phyloP scores from a whole-genome alignment of 2,888 invertebrate species.

The Eupithecia tripunctaria region DNA sequence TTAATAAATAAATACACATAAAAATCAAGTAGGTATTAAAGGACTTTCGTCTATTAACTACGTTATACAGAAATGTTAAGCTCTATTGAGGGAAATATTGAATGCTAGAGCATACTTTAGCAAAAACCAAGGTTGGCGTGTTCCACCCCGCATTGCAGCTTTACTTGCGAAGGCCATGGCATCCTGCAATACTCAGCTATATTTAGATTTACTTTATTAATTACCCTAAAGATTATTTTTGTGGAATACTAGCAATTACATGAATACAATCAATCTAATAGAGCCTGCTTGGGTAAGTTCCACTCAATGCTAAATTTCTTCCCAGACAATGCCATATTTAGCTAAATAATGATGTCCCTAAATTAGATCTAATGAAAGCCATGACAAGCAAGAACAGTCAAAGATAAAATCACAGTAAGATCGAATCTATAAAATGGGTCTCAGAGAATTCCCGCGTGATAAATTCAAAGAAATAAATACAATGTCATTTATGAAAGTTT shows the following conservation, averaged over 20 bases:
- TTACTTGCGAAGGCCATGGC: conserved; percentile 64
- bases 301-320: too few relatives aligned
- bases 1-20: too few relatives aligned
- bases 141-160: conserved; percentile 75
- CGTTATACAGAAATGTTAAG: not conserved
- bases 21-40: too few relatives aligned
- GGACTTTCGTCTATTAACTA: not conserved
- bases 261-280: not conserved
- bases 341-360: too few relatives aligned
- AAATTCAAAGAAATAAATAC: too few relatives aligned
- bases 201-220: conserved; percentile 45
- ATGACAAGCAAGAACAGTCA: too few relatives aligned
- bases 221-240: not conserved
- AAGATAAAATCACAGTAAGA: too few relatives aligned
- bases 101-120: conserved; percentile 42
- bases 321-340: too few relatives aligned
- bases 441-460: too few relatives aligned
- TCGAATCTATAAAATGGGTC: too few relatives aligned
- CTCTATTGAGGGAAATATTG: not conserved
- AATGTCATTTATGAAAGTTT: too few relatives aligned
- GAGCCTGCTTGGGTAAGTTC: not conserved
- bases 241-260: not conserved
- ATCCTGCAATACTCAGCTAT: conserved; percentile 63
- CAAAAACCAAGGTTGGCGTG: conserved; percentile 68
- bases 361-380: too few relatives aligned